Evolutionary conservation across 2,797 vertebrate species (phyloP).

Genomic region (Nasua narica): DNA sequence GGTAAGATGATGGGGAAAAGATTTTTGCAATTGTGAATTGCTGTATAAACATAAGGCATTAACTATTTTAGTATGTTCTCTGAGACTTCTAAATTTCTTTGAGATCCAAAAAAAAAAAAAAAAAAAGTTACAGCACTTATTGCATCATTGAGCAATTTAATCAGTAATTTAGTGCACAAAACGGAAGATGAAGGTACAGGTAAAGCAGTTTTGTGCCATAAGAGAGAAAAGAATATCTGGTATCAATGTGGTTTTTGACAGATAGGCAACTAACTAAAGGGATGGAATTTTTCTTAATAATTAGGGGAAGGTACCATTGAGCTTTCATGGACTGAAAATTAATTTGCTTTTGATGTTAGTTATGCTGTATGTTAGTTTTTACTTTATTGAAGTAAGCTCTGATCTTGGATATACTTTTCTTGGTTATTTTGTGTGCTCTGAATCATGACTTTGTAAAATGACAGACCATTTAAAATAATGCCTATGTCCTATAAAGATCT

Average conservation of each 20-base stretch:
- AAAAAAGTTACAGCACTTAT: conserved; percentile 51
- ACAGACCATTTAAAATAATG: conserved; percentile 14
- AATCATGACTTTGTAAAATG: not conserved
- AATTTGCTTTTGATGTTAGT: not conserved
- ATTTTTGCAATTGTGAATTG: not conserved
- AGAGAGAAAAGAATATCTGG: not conserved
- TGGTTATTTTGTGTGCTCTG: not conserved
- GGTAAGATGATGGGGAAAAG: not conserved
- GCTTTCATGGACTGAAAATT: not conserved
- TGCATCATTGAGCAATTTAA: conserved; percentile 59
- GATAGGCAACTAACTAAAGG: conserved; percentile 53
- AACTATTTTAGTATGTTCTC: conserved; percentile 13
- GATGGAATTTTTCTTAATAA: conserved; percentile 48
- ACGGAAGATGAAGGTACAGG: conserved; percentile 61
- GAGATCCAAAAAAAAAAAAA: conserved; percentile 40
- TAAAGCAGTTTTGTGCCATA: conserved; percentile 63
- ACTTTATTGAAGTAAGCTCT: not conserved
- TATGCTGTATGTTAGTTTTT: not conserved
- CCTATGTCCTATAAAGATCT: not conserved
- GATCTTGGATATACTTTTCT: not conserved
- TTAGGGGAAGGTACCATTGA: not conserved
- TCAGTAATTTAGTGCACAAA: conserved; percentile 33
- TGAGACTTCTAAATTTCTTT: conserved; percentile 52
- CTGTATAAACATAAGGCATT: not conserved
- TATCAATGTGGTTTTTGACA: not conserved